A percentile compares a stretch with the other conserved stretches of the same genome.
Evolutionary conservation across 2,113 vertebrate species (phyloP).

Genomic region (Chrysemys picta): DNA sequence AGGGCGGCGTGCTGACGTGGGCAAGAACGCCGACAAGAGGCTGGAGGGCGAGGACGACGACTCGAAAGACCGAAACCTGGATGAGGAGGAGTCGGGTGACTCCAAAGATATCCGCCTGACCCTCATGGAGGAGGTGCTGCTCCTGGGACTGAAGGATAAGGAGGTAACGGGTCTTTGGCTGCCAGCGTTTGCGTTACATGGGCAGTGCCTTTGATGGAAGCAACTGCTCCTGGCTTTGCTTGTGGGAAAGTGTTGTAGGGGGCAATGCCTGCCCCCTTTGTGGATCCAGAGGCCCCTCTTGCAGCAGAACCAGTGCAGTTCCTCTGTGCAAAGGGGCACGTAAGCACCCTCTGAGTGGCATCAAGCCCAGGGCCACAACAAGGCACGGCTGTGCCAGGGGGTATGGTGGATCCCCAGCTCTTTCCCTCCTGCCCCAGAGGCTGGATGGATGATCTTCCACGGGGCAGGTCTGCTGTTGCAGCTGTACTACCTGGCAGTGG

Average conservation of each 20-base stretch:
- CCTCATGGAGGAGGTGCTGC: conserved; percentile 89
- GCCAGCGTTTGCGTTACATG: rapidly evolving
- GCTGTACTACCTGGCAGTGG: background rate
- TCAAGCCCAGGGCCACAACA: background rate
- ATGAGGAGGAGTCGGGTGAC: conserved; percentile 61
- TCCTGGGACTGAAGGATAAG: conserved; percentile 89
- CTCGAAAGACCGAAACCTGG: conserved; percentile 23
- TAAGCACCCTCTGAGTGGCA: background rate
- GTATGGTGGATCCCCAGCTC: background rate
- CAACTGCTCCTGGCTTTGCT: background rate
- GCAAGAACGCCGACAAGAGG: conserved; percentile 61
- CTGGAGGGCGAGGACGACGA: conserved; percentile 56
- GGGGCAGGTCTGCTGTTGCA: background rate
- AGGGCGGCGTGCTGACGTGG: conserved; percentile 68
- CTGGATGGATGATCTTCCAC: background rate
- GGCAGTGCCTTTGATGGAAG: rapidly evolving
- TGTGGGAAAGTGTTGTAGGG: background rate
- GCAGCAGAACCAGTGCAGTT: no score
- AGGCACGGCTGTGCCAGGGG: background rate
- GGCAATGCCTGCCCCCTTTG: rapidly evolving
- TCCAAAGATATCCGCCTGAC: conserved; percentile 86
- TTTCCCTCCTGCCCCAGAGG: background rate
- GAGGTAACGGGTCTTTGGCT: conserved; percentile 74
- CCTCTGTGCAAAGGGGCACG: background rate
- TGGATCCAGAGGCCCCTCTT: background rate